These are phyloP conservation scores for Perodicticus potto DNA, from an alignment of 2,797 vertebrate species.

Conservation along the genomic window DNA sequence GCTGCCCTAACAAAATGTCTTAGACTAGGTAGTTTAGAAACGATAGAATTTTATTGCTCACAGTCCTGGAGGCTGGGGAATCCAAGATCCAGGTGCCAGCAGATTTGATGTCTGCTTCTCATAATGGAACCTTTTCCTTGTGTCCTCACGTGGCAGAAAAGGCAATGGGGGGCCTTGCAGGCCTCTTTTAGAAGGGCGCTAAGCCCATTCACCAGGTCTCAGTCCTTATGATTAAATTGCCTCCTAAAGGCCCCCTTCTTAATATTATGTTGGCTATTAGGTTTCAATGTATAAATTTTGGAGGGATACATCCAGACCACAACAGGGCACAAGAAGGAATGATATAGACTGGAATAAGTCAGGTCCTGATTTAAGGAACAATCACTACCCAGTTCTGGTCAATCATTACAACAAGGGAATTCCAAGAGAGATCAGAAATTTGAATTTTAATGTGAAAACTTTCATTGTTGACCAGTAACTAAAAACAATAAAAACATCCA, in stretches of 20 bases:
- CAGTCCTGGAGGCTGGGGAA: not conserved
- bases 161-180: not conserved
- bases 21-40: not conserved
- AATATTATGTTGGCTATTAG: not conserved
- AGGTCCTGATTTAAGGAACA: not conserved
- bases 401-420: not conserved
- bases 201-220: not conserved
- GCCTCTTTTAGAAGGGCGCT: not conserved
- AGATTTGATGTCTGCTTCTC: not conserved
- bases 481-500: not conserved
- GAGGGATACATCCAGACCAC: not conserved
- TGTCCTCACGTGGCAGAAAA: not conserved
- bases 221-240: not conserved
- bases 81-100: no score
- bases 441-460: slow-evolving; percentile 1
- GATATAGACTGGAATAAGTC: not conserved
- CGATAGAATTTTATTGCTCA: not conserved
- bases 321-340: not conserved
- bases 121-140: not conserved
- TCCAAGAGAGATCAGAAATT: slow-evolving; percentile 40
- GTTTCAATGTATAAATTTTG: not conserved
- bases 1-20: not conserved
- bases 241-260: not conserved
- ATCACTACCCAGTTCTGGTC: not conserved
- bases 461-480: not conserved